These are phyloP conservation scores for Ommatoiulus sabulosus DNA, from an alignment of 2,888 invertebrate species.

Conservation along the genomic window DNA sequence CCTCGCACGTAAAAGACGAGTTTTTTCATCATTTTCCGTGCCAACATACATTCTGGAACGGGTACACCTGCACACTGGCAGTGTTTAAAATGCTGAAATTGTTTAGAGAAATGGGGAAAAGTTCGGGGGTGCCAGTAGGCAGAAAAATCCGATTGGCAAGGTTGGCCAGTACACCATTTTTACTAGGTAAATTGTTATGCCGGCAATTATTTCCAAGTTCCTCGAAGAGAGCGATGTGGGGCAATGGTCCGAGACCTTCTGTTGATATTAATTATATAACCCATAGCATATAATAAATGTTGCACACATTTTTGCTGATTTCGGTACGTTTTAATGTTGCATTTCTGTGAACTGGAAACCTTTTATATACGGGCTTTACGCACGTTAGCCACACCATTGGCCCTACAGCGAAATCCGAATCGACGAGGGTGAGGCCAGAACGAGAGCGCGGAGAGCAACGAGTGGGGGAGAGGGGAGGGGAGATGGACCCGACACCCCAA, in stretches of 20 bases:
- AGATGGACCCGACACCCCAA: slow-evolving; percentile 26
- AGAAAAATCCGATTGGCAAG: slow-evolving; percentile 5
- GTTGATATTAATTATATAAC: slow-evolving; percentile 40
- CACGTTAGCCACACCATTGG: slow-evolving; percentile 35
- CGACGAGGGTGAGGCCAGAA: slow-evolving; percentile 31
- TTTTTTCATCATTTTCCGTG: too few relatives aligned
- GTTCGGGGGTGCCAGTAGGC: neutral
- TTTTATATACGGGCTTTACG: neutral
- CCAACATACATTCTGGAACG: too few relatives aligned
- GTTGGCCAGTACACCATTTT: neutral
- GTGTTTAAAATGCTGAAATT: neutral
- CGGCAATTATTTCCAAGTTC: slow-evolving; percentile 26
- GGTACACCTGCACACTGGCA: neutral
- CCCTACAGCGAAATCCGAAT: slow-evolving; percentile 1
- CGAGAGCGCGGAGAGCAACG: neutral
- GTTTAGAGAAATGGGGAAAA: neutral
- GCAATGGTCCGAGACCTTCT: slow-evolving; percentile 9
- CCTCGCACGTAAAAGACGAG: too few relatives aligned
- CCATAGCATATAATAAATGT: slow-evolving; percentile 32
- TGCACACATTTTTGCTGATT: neutral
- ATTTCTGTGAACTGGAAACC: slow-evolving; percentile 8
- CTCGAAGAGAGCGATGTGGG: neutral
- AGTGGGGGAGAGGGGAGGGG: neutral
- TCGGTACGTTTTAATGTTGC: slow-evolving; percentile 17
- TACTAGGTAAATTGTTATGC: neutral